Percentiles rank a stretch among this genome's conserved stretches.
Conservation (phyloP, 2,888 invertebrate species). For the Sicus ferrugineus region DNA sequence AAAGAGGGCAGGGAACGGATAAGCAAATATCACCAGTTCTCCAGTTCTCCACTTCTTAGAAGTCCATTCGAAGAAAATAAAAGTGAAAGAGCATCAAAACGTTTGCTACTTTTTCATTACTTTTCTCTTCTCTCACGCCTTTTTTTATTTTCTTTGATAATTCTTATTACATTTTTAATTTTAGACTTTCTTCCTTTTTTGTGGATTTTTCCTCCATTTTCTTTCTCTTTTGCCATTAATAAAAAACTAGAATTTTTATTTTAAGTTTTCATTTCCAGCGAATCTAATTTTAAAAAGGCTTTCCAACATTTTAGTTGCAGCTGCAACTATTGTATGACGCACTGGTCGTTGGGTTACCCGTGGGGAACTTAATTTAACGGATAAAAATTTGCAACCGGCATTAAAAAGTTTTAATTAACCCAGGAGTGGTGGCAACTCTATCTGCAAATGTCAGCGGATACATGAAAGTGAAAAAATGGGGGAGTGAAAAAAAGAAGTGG, state of each 20-base stretch:
- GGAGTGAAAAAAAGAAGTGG: not conserved
- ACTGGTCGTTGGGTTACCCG: not conserved
- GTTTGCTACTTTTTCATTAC: not conserved
- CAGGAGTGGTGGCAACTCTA: not conserved
- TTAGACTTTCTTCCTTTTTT: too few species aligned
- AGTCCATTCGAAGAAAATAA: not conserved
- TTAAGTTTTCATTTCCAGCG: too few species aligned
- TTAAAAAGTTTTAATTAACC: conserved; percentile 35
- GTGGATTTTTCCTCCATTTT: not conserved
- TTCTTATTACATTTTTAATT: not conserved
- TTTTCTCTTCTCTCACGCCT: not conserved
- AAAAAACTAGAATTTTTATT: not conserved
- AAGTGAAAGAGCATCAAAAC: not conserved
- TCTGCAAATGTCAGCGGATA: not conserved
- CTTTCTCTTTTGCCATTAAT: not conserved
- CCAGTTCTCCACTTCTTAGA: not conserved
- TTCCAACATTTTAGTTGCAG: too few species aligned
- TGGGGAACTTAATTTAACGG: conserved; percentile 25
- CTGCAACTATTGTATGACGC: not conserved
- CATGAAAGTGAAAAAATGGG: not conserved
- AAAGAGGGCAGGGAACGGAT: not conserved
- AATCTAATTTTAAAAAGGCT: too few species aligned
- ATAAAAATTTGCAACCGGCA: conserved; percentile 31
- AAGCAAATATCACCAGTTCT: not conserved
- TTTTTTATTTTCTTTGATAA: not conserved